These are phyloP conservation scores for Pristionchus fissidentatus DNA, from an alignment of 2,888 invertebrate genomes.

Conservation along the genomic window DNA sequence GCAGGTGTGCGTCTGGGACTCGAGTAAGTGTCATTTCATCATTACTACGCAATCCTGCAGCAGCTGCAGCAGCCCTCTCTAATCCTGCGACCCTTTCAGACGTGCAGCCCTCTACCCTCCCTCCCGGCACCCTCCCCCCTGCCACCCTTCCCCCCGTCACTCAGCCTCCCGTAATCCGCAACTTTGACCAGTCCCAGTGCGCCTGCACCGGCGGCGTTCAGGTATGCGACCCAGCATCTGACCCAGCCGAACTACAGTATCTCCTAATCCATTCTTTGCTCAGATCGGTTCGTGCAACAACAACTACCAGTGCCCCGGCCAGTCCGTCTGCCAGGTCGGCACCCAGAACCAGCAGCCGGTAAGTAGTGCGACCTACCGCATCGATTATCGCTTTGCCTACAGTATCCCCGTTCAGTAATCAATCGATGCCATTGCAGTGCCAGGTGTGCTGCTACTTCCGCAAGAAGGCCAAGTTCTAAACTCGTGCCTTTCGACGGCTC, in stretches of 20 bases:
- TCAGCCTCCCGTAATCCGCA: constrained; percentile 44
- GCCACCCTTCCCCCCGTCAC: constrained; percentile 44
- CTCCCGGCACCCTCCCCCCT: constrained; percentile 27
- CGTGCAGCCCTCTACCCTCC: constrained; percentile 38
- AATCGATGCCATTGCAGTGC: constrained; percentile 63
- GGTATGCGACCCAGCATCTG: constrained; percentile 9
- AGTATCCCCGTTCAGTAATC: too few relatives aligned
- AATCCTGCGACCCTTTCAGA: neutral
- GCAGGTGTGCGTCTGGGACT: constrained; percentile 70
- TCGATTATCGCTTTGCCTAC: neutral
- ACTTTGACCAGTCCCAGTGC: constrained; percentile 58
- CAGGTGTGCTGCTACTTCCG: constrained; percentile 74
- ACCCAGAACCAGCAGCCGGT: constrained; percentile 65
- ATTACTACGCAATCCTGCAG: neutral
- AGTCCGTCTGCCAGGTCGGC: constrained; percentile 74
- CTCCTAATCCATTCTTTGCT: constrained; percentile 40
- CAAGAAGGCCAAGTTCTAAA: constrained; percentile 61
- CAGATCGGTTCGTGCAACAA: constrained; percentile 74
- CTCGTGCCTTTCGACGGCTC: too few relatives aligned
- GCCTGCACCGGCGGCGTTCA: constrained; percentile 71
- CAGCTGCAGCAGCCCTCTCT: constrained; percentile 22
- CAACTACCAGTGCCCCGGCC: constrained; percentile 75
- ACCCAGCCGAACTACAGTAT: neutral
- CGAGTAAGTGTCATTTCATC: constrained; percentile 54
- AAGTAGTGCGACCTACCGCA: constrained; percentile 47